These are phyloP conservation scores for Dendroctonus valens DNA, from an alignment of 1,140 invertebrate species.

Conservation along the genomic window DNA sequence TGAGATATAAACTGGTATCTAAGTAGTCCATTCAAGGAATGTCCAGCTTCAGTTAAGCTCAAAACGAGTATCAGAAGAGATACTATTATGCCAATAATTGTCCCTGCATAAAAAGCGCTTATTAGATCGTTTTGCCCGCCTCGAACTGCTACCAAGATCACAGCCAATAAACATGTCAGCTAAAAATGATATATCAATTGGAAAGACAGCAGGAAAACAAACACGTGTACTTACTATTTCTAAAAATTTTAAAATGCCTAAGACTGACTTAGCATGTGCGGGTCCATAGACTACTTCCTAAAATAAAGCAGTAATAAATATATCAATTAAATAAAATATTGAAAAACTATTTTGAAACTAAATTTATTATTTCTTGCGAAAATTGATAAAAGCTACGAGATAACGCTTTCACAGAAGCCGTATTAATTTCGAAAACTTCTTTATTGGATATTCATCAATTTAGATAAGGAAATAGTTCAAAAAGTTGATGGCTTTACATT, in stretches of 20 bases:
- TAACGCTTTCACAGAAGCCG: too few relatives aligned
- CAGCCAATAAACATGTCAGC: slow-evolving; percentile 27
- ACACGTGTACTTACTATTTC: slow-evolving; percentile 10
- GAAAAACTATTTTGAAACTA: too few relatives aligned
- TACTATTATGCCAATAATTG: slow-evolving; percentile 28
- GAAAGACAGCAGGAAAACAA: background rate
- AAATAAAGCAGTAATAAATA: background rate
- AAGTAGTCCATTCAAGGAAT: slow-evolving; percentile 24
- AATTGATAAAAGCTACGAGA: too few relatives aligned
- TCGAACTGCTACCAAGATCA: slow-evolving; percentile 17
- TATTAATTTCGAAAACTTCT: too few relatives aligned
- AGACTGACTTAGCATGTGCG: background rate
- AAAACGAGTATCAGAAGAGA: slow-evolving; percentile 26
- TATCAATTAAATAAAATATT: too few relatives aligned
- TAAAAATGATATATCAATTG: slow-evolving; percentile 9
- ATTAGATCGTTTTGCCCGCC: slow-evolving; percentile 11
- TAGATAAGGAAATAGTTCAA: too few relatives aligned
- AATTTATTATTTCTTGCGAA: too few relatives aligned
- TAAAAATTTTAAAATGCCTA: slow-evolving; percentile 6
- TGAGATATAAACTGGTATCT: slow-evolving; percentile 22
- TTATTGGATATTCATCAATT: too few relatives aligned
- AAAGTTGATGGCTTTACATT: too few relatives aligned
- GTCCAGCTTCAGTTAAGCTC: slow-evolving; percentile 21
- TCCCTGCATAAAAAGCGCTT: slow-evolving; percentile 30
- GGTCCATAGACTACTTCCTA: slow-evolving; percentile 8